Base-by-base conservation (phyloP, 2,113 vertebrate species). In the Epinephelus moara region DNA sequence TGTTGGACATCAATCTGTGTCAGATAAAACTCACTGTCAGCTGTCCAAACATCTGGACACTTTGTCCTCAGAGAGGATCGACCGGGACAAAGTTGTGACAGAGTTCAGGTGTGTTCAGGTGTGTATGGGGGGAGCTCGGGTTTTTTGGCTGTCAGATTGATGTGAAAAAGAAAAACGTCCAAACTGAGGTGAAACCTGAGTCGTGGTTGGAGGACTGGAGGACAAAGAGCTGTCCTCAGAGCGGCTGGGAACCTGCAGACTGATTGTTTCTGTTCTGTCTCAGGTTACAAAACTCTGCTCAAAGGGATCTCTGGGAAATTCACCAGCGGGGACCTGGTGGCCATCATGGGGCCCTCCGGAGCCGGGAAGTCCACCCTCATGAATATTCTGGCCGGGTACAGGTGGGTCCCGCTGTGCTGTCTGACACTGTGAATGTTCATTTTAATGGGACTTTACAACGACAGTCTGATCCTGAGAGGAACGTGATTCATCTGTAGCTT, bases 371-470 rank as follows among this genome's bases (percentile, higher is more conserved):
- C 98, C 85, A 99, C 98, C 0, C 95, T 99, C 12, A 99, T 99
- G 98, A 99, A 99, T 89, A 97, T 99, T 92, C 94, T 99, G 93
- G 98, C 98, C 8, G 98, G 98, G 25, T 99, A 99, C 95, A 97
- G 98, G 98, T 99, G 91, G 45, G 72, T 15, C 15, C 49, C 4
- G 17, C 49, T 50, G 5, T 37, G 33, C 33, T 37, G 33, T 7
- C 33, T 7, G 6, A 37, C 33, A 7, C 1, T 7, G 33, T 6
- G 33, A 37, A 37, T 7, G 33, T 37, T 37, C 1, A 37, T 37
- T 37, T 37, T 37, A 37, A 37, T 37, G 6, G 5, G 33, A 37
- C 33, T 37, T 37, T 37, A 6, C 4, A 7, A 37, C 33, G 33
- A 37, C 33, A 1, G 6, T 37, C 33, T 37, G 33, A 37, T 37